Base-by-base conservation (phyloP, 2,797 vertebrate genomes). In the Myotis findleyi region DNA sequence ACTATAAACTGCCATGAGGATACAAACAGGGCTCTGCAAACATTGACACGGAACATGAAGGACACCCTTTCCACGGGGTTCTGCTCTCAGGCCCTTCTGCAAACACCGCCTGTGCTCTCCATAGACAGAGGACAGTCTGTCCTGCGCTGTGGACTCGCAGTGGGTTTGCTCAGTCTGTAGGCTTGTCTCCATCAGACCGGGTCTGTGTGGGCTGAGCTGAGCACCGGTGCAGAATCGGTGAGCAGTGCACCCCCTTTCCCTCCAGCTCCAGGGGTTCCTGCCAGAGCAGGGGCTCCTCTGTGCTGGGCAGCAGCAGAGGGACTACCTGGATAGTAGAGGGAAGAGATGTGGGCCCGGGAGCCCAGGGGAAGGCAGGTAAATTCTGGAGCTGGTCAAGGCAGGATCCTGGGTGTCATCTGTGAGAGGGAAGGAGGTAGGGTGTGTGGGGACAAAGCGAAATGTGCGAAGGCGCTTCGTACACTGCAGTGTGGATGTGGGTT, bases 351-450 rank as follows among this genome's bases (percentile, higher is more conserved):
- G 23, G 53, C 21, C 25, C 11, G 27, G 33, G 11, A 77, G 51
- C 47, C 33, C 9, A 38, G 8, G 16, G 4, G 4, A 25, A 11
- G 11, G 36, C 14, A 51, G 53, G 18, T 1, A 21, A 11, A 36
- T 17, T 14, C 25, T 0, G 8, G 12, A 62, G 57, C 12, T 2
- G 3, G 12, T 66, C 23, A 30, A 41, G 17, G 36, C 11, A 1
- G 16, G 30, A 44, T 4, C n/a, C n/a, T 4, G 9, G 21, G 20
- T 57, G 10, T 49, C 38, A 64, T 36, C 21, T n/a, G 0, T 5
- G 25, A 17, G 20, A 47, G 53, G 23, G 8, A 57, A 36, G 30
- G 55, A 75, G 12, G 14, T 49, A n/a, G 25, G 41, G 1, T 41
- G 3, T 5, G 13, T 33, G 55, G 18, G 12, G 36, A 23, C 17